Evolutionary conservation across 2,113 vertebrate species (phyloP).

Genomic region (Oncorhynchus kisutch): DNA sequence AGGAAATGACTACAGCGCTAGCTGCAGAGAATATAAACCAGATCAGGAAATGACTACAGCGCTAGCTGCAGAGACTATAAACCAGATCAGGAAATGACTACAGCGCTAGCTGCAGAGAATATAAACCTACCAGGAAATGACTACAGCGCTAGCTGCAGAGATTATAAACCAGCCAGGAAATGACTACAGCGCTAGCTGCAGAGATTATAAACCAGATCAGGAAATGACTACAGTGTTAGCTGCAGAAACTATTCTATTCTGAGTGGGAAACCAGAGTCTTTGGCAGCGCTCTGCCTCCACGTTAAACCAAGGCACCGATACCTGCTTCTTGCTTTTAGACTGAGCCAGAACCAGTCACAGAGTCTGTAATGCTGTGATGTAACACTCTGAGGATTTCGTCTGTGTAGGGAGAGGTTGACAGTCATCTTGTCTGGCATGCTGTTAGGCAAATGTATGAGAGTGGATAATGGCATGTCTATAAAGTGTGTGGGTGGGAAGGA

Average conservation of each 20-base stretch:
- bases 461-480: background rate
- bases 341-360: background rate
- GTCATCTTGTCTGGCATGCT: background rate
- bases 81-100: too few relatives aligned
- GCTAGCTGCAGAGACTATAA: too few relatives aligned
- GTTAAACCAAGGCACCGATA: constrained; percentile 18
- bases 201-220: too few relatives aligned
- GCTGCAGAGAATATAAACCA: too few relatives aligned
- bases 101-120: too few relatives aligned
- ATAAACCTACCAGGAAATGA: too few relatives aligned
- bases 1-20: too few relatives aligned
- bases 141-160: too few relatives aligned
- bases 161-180: too few relatives aligned
- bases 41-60: too few relatives aligned
- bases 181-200: background rate
- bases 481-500: background rate
- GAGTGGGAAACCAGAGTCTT: constrained; percentile 7
- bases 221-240: constrained; percentile 2
- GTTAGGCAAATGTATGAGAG: background rate
- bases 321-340: constrained; percentile 5
- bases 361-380: constrained; percentile 4
- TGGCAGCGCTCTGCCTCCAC: constrained; percentile 3
- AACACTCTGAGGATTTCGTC: background rate
- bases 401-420: background rate
- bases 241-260: constrained; percentile 5